Base-by-base conservation (phyloP, 2,113 vertebrate genomes). In the Brachionichthys hirsutus region DNA sequence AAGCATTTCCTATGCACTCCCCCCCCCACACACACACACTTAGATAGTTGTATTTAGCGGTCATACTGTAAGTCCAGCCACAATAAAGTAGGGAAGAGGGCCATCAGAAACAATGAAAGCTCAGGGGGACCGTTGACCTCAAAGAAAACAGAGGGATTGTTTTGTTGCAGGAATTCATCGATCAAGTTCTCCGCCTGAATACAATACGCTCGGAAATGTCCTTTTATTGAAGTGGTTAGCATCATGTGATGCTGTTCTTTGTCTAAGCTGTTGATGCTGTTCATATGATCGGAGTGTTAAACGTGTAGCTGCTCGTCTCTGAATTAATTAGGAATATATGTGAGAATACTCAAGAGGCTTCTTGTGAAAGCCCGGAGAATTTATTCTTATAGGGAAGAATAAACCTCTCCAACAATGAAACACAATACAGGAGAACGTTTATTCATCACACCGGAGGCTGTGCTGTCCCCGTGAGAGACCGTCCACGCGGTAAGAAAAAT, bases 1-100 rank as follows among this genome's bases (percentile, higher is more conserved):
- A 73, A 80, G 73, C 77, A 85, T 82, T 88, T 90, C 87, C 87
- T 85, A 56, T 52, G 30, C 14, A 55, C 52, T 22, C 46, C 62
- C 35, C 44, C 45, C 48, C 38, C 64, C 46, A 52, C 46, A 65
- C 53, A 54, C 63, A 62, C 50, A 65, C 56, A 64, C 55, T 46
- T 43, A 65, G 35, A 52, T 12, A 56, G 3, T 50, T 34, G 50
- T 51, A 17, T 41, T 53, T 30, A 48, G 45, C 19, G 6, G 66
- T 52, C 44, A 36, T 48, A 48, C 61, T 58, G 54, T 48, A 48
- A 59, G 67, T 61, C 17, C 45, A 57, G 49, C 17, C 56, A 19
- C 17, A 45, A 70, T 67, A 70, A 56, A 70, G 65, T 40, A 15
- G 62, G 67, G 54, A 67, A 67, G 56, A 70, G 50, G 51, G 45